Conservation (phyloP, 2,797 vertebrate species). For the Pseudomugil gertrudae region DNA sequence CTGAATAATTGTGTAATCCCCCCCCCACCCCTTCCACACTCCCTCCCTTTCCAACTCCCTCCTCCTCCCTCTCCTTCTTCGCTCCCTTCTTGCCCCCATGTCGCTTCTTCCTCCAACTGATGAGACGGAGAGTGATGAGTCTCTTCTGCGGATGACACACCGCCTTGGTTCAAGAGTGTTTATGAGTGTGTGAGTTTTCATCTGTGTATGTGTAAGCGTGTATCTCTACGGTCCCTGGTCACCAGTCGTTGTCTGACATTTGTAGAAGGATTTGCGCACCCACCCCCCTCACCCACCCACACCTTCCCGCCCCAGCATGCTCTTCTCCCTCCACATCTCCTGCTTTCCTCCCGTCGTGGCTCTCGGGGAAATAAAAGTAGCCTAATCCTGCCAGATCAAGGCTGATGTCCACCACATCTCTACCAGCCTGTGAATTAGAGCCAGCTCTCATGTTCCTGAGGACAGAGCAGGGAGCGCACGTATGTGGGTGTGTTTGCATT, state of each 20-base stretch:
- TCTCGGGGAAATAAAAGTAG: slow-evolving; percentile 79
- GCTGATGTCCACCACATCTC: slow-evolving; percentile 78
- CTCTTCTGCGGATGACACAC: slow-evolving; percentile 47
- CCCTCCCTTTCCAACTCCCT: slow-evolving; percentile 18
- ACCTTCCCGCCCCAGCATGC: background rate
- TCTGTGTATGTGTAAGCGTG: slow-evolving; percentile 27
- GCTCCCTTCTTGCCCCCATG: slow-evolving; percentile 51
- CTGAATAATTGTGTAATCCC: slow-evolving; percentile 86
- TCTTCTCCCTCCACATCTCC: slow-evolving; percentile 25
- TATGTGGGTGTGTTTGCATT: slow-evolving; percentile 60
- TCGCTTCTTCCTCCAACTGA: slow-evolving; percentile 52
- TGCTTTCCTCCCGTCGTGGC: slow-evolving; percentile 49
- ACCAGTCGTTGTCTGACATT: slow-evolving; percentile 79
- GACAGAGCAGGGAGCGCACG: slow-evolving; percentile 43
- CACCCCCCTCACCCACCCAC: background rate
- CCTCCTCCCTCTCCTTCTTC: slow-evolving; percentile 32
- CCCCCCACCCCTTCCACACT: slow-evolving; percentile 31
- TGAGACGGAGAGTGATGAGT: slow-evolving; percentile 63
- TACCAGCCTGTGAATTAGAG: slow-evolving; percentile 78
- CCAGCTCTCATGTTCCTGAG: slow-evolving; percentile 73
- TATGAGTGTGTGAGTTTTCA: slow-evolving; percentile 51
- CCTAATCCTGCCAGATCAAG: slow-evolving; percentile 79
- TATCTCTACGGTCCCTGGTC: slow-evolving; percentile 58
- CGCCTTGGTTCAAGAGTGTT: slow-evolving; percentile 46
- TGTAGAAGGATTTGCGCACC: slow-evolving; percentile 75